Conservation (phyloP, 2,888 invertebrate species). For the Caenorhabditis angaria region DNA sequence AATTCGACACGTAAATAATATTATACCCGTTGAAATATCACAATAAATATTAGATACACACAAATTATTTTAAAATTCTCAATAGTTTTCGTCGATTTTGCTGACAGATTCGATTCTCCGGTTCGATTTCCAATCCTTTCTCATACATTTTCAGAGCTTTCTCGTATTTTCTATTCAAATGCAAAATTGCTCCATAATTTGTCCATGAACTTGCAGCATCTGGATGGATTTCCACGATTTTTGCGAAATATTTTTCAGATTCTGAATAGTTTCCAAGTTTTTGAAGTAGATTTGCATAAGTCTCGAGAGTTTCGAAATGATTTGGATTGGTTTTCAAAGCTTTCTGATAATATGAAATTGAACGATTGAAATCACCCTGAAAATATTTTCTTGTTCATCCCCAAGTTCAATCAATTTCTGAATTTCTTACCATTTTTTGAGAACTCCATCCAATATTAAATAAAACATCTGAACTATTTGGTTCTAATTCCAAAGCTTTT, state of each 20-base stretch:
- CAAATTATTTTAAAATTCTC: conserved; percentile 5
- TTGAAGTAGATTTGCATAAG: conserved; percentile 40
- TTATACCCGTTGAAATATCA: background rate
- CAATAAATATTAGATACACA: background rate
- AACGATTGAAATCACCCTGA: conserved; percentile 54
- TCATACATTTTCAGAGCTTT: conserved; percentile 88
- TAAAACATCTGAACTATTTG: conserved; percentile 31
- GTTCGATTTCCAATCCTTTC: conserved; percentile 85
- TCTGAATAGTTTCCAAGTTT: conserved; percentile 24
- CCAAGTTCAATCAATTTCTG: background rate
- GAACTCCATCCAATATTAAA: conserved; percentile 29
- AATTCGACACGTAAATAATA: background rate
- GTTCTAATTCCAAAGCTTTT: conserved; percentile 21
- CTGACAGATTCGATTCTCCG: conserved; percentile 86
- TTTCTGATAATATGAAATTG: conserved; percentile 71
- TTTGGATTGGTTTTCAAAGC: conserved; percentile 72
- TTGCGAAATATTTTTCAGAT: conserved; percentile 30
- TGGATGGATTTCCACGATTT: conserved; percentile 28
- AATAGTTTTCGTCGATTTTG: conserved; percentile 79
- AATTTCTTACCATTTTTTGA: conserved; percentile 22
- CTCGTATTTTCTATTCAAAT: conserved; percentile 87
- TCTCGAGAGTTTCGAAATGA: conserved; percentile 63
- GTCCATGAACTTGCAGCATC: conserved; percentile 79
- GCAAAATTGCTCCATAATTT: conserved; percentile 92
- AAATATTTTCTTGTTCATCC: no score